Evolutionary conservation across 2,113 vertebrate species (phyloP).

Genomic region (zebrafish (Danio rerio)): GRCz12tu NC_133180.1:10304501-10305000

Average conservation of each 20-base stretch:
- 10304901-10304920: neutral
- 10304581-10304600: neutral
- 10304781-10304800: slow-evolving; percentile 24
- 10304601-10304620: slow-evolving; percentile 3
- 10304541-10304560: neutral
- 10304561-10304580: neutral
- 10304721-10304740: slow-evolving; percentile 30
- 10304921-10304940: neutral
- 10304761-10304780: slow-evolving; percentile 22
- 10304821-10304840: neutral
- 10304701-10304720: slow-evolving; percentile 22
- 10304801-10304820: neutral
- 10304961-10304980: slow-evolving; percentile 6
- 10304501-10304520: too few relatives aligned
- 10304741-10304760: neutral
- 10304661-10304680: slow-evolving; percentile 23
- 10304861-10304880: slow-evolving; percentile 1
- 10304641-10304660: slow-evolving; percentile 44
- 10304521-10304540: neutral
- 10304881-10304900: neutral
- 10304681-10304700: slow-evolving; percentile 21
- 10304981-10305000: neutral
- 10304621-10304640: slow-evolving; percentile 36
- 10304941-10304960: slow-evolving; percentile 20
- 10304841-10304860: neutral